Base-by-base conservation (phyloP, 2,888 invertebrate species). In the Folsomia candida region DNA sequence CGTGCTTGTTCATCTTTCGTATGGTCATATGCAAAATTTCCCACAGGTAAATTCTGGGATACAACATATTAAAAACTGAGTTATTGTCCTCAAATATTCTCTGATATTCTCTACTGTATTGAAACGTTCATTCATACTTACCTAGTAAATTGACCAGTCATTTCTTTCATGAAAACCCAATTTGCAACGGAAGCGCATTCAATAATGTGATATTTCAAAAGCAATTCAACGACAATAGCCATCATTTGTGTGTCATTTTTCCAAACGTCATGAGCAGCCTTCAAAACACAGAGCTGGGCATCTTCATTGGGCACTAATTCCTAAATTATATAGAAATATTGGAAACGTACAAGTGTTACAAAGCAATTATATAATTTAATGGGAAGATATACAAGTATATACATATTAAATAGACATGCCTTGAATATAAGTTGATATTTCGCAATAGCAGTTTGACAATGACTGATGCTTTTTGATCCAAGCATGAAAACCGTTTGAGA, bases 361-460 rank as follows among this genome's bases (percentile, higher is more conserved):
- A n/a, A n/a, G n/a, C n/a, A n/a, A n/a, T n/a, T n/a, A n/a, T n/a
- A n/a, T n/a, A n/a, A n/a, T n/a, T n/a, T n/a, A n/a, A n/a, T n/a
- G n/a, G n/a, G n/a, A n/a, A n/a, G 9, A 60, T 26, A 61, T 22
- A 51, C 18, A 6, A 9, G 20, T 47, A 28, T n/a, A 47, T 6
- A 18, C 26, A 4, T 29, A 20, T 64, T 47, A 28, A 37, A 68
- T 62, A 58, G 26, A 20, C 18, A 81, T 80, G 92, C 93, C 87
- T 93, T 93, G 81, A 94, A 93, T 1, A 94, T 94, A 82, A 91
- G 89, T 84, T 93, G 92, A 81, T 93, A 98, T 86, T 97, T 98
- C 57, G 96, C 94, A 77, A 99, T 92, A n/a, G 97, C 98, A 4
- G 98, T 96, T 84, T 98, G 97, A 80, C 96, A 94, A 82, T 99